phyloP scores from a whole-genome alignment of 2,797 vertebrate genomes.

The Anguilla pacifica region DNA sequence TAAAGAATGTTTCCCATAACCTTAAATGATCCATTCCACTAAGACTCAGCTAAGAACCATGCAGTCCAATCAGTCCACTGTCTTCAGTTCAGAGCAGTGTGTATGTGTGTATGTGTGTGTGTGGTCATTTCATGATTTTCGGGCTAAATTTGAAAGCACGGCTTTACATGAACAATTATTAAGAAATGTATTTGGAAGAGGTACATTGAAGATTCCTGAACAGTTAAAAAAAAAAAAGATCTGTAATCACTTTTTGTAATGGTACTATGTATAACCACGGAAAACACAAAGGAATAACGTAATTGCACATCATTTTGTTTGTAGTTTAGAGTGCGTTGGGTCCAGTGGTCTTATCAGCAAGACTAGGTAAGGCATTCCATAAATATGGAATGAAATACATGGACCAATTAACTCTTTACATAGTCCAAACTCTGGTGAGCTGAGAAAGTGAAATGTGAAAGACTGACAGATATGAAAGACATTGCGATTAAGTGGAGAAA shows the following conservation, averaged over 20 bases:
- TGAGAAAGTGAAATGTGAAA: neutral
- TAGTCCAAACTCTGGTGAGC: neutral
- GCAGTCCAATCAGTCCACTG: neutral
- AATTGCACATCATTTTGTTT: neutral
- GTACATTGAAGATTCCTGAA: neutral
- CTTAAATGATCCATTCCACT: neutral
- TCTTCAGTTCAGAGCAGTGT: neutral
- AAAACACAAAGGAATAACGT: neutral
- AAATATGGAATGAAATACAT: neutral
- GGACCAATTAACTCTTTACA: neutral
- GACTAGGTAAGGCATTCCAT: neutral
- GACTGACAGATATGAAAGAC: neutral
- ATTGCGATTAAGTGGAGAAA: neutral
- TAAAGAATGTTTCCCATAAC: slow-evolving; percentile 8
- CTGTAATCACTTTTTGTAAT: neutral
- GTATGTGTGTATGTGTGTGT: neutral
- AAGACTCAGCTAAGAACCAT: neutral
- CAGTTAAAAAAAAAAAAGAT: neutral
- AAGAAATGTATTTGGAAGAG: neutral
- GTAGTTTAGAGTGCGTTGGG: neutral
- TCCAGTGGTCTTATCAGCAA: neutral
- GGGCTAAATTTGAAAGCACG: neutral
- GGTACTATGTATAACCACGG: neutral
- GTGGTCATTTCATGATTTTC: neutral
- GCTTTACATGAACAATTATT: neutral